Evolutionary conservation across 1,140 invertebrate genomes (phyloP).

Genomic region (Pomacea maculata): DNA sequence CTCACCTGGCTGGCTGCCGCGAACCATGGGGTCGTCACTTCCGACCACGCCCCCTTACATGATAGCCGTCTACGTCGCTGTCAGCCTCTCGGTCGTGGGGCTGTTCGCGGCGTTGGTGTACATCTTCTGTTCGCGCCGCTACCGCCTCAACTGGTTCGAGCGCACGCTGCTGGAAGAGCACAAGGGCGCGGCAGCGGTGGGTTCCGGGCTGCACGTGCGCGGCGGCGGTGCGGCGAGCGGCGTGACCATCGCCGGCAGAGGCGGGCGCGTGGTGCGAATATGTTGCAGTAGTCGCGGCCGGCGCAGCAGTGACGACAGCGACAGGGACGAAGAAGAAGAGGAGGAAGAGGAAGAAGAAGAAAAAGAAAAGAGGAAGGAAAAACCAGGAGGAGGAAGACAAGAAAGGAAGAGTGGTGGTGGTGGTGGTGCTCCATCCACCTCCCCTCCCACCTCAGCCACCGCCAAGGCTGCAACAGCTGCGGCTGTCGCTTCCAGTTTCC

Average conservation of each 20-base stretch:
- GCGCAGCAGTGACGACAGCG: not conserved
- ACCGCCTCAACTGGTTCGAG: conserved; percentile 52
- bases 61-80: conserved; percentile 36
- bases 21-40: conserved; percentile 13
- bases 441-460: no score
- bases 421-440: no score
- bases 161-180: conserved; percentile 41
- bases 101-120: conserved; percentile 36
- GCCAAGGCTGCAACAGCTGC: no score
- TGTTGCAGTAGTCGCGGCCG: conserved; percentile 8
- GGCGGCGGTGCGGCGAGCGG: not conserved
- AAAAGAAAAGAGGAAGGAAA: no score
- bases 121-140: conserved; percentile 43
- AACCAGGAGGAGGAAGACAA: no score
- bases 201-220: not conserved
- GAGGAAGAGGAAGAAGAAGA: no score
- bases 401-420: no score
- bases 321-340: no score
- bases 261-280: not conserved
- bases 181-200: not conserved
- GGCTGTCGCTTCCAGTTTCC: no score
- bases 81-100: conserved; percentile 33
- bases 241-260: not conserved
- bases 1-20: no score
- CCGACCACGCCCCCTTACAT: conserved; percentile 27